These are phyloP conservation scores for Crotophaga sulcirostris DNA, from an alignment of 2,113 vertebrate genomes.

Conservation along the genomic window DNA sequence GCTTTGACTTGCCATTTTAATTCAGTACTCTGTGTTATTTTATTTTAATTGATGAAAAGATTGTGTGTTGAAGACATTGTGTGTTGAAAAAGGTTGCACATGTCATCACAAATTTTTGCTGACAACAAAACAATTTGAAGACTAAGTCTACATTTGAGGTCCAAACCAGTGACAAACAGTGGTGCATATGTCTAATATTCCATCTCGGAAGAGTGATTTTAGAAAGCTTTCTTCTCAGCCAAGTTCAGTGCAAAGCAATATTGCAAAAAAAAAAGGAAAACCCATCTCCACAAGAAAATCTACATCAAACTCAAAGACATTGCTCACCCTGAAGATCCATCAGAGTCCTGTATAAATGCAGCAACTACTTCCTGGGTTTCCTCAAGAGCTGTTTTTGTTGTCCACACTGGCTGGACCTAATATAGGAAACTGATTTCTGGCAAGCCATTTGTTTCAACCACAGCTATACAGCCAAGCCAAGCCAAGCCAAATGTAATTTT, in stretches of 20 bases:
- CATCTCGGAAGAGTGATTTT: background rate
- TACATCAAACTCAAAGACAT: background rate
- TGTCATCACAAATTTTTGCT: background rate
- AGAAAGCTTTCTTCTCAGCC: background rate
- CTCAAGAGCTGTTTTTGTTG: slow-evolving; percentile 14
- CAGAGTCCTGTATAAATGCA: background rate
- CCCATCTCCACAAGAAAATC: background rate
- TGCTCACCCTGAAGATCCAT: background rate
- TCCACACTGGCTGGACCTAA: background rate
- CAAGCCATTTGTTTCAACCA: slow-evolving; percentile 24
- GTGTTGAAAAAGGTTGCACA: background rate
- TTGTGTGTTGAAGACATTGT: no score
- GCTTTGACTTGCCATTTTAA: background rate
- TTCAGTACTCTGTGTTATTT: background rate
- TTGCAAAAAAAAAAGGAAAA: background rate
- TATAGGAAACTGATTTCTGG: slow-evolving; percentile 49
- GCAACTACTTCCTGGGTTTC: background rate
- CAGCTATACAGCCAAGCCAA: background rate
- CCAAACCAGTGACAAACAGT: background rate
- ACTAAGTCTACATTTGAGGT: background rate
- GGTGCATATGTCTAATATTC: background rate
- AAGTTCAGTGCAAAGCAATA: background rate
- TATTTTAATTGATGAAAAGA: background rate
- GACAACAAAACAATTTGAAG: background rate
- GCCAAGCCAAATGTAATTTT: slow-evolving; percentile 43